Conservation (phyloP, 2,888 invertebrate species). For the Pristionchus mayeri region DNA sequence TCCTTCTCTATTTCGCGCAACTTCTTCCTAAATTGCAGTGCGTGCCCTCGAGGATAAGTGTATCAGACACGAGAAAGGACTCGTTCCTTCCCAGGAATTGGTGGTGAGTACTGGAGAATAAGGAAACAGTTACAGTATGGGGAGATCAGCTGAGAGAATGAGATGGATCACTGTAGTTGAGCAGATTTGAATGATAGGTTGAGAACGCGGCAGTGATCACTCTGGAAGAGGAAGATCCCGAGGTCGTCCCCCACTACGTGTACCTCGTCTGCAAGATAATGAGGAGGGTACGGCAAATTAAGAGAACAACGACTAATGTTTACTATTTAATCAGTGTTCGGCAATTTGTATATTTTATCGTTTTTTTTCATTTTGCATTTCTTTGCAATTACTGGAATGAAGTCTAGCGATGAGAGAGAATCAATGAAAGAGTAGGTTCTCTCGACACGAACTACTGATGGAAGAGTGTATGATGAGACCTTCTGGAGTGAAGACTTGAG, state of each 20-base stretch:
- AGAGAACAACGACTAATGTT: no score
- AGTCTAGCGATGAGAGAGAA: no score
- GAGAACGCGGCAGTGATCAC: constrained; percentile 40
- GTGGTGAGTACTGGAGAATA: background rate
- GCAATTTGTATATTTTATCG: no score
- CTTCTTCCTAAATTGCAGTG: background rate
- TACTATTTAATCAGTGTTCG: no score
- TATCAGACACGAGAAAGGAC: constrained; percentile 14
- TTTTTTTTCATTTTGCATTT: background rate
- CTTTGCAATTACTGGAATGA: no score
- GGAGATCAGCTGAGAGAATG: background rate
- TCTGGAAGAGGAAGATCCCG: constrained; percentile 34
- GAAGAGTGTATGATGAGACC: constrained; percentile 5
- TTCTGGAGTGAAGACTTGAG: constrained; percentile 47
- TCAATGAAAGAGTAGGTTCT: background rate
- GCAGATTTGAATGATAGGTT: background rate
- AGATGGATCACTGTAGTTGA: background rate
- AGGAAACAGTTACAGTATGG: background rate
- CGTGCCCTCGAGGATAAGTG: constrained; percentile 16
- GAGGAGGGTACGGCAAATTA: constrained; percentile 41
- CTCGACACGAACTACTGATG: background rate
- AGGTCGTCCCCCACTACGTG: constrained; percentile 47
- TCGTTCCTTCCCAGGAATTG: constrained; percentile 33
- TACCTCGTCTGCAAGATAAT: constrained; percentile 48
- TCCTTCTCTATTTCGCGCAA: no score